Base-by-base conservation (phyloP, 2,113 vertebrate genomes). In the Tautogolabrus adspersus region DNA sequence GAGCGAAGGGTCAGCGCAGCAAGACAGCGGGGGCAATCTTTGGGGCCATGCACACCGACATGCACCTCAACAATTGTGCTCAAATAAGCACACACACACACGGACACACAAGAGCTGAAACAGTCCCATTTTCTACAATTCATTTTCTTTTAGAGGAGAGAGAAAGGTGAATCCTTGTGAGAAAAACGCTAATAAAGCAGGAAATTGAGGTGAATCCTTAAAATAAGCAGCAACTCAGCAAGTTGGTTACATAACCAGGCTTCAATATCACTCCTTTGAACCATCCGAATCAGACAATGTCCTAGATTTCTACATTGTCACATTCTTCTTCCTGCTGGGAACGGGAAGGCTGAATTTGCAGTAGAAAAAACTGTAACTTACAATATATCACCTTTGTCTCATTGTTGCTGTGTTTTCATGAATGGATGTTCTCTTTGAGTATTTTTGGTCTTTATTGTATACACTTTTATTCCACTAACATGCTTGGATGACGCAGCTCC, bases 1-100 rank as follows among this genome's bases (percentile, higher is more conserved):
- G 51, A 52, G 26, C 21, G 52, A 70, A 66, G 69, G 75, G 71
- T 81, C 73, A 72, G 61, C 10, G 10, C 46, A 46, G 57, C 42
- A 40, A 69, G 75, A 76, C 34, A 55, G 63, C 19, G 13, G 61
- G 56, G 66, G 34, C 38, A 62, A 59, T 61, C 61, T 76, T 69
- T 58, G 37, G 78, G 58, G 57, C 8, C 47, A 22, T 12, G 42
- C 16, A 68, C 56, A 81, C 13, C 0, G 52, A 73, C 55, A 7
- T 7, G 16, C 47, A 49, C 47, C 47, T 49, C 18, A 49, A 49
- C 47, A 19, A 18, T 19, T 19, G 46, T 47, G 47, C 44, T 46
- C 44, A 46, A 46, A 47, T 12, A 55, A 5, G 11, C 54, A 55
- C 10, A 22, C 54, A 55, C 8, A 22, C 21, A 23, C 21, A 23